These are phyloP conservation scores for Alcis repandata DNA, from an alignment of 2,888 invertebrate species.

Conservation along the genomic window DNA sequence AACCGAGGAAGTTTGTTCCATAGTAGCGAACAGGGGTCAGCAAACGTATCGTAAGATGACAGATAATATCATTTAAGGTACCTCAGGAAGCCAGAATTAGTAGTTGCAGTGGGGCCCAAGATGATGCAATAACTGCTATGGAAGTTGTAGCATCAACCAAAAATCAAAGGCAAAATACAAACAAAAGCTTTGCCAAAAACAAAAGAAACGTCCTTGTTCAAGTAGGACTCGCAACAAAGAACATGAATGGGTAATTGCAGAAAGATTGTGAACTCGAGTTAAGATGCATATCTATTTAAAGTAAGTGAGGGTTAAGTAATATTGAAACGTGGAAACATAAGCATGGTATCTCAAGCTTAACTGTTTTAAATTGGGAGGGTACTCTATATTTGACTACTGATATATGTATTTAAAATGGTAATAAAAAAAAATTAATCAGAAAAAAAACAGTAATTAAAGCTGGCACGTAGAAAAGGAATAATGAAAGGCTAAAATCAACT, in stretches of 20 bases:
- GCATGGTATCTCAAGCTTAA: background rate
- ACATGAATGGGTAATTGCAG: slow-evolving; percentile 20
- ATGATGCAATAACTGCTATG: too few species aligned
- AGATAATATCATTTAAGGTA: too few species aligned
- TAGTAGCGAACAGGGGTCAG: too few species aligned
- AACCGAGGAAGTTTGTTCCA: too few species aligned
- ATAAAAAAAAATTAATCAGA: background rate
- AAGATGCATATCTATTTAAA: slow-evolving; percentile 33
- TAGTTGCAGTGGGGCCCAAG: too few species aligned
- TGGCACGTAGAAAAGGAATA: background rate
- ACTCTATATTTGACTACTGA: background rate
- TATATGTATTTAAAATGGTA: background rate
- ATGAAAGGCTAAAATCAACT: background rate
- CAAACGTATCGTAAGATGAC: too few species aligned
- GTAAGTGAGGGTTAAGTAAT: slow-evolving; percentile 21
- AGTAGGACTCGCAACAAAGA: slow-evolving; percentile 38
- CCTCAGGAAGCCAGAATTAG: too few species aligned
- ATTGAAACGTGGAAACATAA: slow-evolving; percentile 30
- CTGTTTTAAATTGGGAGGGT: slow-evolving; percentile 7
- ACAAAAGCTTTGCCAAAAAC: slow-evolving; percentile 23
- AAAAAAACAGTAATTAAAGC: background rate
- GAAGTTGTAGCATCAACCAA: background rate
- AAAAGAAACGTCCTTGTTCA: slow-evolving; percentile 39
- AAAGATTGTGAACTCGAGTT: slow-evolving; percentile 26
- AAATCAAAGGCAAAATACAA: slow-evolving; percentile 4